A percentile compares a stretch with the other conserved stretches of the same genome.
Conservation (phyloP, 2,888 invertebrate genomes). For the Eristalis pertinax region DNA sequence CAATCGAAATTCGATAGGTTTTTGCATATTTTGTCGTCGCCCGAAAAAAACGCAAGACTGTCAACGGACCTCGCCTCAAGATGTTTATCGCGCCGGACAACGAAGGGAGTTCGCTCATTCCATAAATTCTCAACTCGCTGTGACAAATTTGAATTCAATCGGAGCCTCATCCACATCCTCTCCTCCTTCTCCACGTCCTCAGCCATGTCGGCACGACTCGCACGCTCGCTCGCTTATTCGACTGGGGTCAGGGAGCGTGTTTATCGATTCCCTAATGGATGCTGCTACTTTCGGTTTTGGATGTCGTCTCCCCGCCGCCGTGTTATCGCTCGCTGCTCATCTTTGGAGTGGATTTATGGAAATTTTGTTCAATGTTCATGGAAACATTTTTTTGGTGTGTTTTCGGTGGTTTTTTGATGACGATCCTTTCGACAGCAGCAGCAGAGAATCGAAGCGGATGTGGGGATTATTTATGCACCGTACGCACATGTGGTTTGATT, state of each 20-base stretch:
- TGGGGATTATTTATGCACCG: conserved; percentile 20
- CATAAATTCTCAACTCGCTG: background rate
- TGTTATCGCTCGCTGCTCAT: background rate
- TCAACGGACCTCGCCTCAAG: background rate
- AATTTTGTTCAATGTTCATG: background rate
- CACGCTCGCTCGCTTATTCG: background rate
- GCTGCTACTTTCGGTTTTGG: conserved; percentile 21
- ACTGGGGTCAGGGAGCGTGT: background rate
- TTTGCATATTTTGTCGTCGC: conserved; percentile 5
- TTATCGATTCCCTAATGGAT: conserved; percentile 44
- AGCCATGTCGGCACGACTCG: background rate
- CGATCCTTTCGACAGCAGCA: conserved; percentile 27
- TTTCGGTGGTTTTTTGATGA: background rate
- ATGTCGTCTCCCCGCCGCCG: background rate
- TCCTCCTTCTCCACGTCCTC: background rate
- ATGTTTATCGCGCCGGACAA: background rate
- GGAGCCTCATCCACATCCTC: background rate
- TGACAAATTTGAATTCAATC: conserved; percentile 51
- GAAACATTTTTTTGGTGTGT: background rate
- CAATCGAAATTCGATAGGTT: conserved; percentile 37
- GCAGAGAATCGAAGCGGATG: conserved; percentile 28
- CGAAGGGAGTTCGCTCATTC: background rate
- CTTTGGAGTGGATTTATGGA: background rate
- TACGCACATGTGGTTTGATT: conserved; percentile 23
- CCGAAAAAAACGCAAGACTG: background rate